Evolutionary conservation across 1,140 invertebrate species (phyloP), one percentile per base, ranked within the genome.

Genomic region (Ylistrum balloti): DNA sequence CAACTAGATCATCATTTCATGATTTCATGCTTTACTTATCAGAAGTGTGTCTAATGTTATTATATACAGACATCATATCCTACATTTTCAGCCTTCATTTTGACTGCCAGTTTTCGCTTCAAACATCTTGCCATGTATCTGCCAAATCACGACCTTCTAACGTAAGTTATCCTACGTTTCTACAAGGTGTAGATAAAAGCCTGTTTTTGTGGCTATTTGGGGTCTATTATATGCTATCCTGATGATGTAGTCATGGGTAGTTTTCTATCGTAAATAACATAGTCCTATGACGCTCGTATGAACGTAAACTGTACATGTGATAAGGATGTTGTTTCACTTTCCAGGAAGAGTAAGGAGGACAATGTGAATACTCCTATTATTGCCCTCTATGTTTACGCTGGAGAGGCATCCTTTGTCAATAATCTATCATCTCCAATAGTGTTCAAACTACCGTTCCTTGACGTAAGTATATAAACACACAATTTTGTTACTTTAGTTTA

Each of bases 311-410:
- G 33, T 89, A 33, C 22, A 35, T 48, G 11, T 85, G 28, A n/a
- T n/a, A n/a, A n/a, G n/a, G 28, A 17, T 13, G 33, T n/a, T 86
- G 13, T 41, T 56, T 41, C 38, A 32, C 33, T 33, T 87, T 90
- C 33, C 91, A 94, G 93, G 85, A 92, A 91, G 45, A 91, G 86
- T 33, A 94, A 95, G 90, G 94, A 95, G 74, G 93, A 96, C 89
- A 94, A 95, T 89, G 93, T 96, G 7, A 96, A 96, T 89, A 94
- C 94, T 13, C 93, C 95, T n/a, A 90, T 96, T 9, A 88, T 95
- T 20, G 95, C 94, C 10, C 86, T 96, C 45, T 95, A 94, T 88
- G 88, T 95, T 2, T 93, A 95, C 88, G 87, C 93, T 38, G 90
- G 93, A 33, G 91, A 93, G 33, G 74, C 86, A 13, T 89, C 93